Conservation (phyloP, 2,888 invertebrate genomes). For the Noctua janthina region DNA sequence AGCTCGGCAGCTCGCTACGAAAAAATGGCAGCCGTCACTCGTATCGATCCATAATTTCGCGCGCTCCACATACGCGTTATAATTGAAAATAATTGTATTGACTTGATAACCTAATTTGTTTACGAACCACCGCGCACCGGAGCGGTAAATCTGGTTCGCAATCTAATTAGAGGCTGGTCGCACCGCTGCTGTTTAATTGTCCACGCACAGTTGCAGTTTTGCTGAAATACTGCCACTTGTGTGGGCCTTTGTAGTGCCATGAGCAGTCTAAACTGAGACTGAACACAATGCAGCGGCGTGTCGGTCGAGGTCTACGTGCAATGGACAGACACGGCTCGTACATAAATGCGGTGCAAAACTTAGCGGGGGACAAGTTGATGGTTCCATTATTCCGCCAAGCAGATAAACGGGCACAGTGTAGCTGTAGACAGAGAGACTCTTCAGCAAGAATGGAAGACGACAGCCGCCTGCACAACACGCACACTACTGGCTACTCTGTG, state of each 20-base stretch:
- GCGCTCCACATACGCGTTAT: conserved; percentile 57
- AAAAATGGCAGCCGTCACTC: conserved; percentile 44
- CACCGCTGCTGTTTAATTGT: conserved; percentile 44
- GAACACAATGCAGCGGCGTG: conserved; percentile 39
- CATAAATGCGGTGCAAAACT: conserved; percentile 61
- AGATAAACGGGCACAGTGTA: conserved; percentile 56
- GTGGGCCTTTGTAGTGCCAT: neutral
- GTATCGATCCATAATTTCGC: conserved; percentile 60
- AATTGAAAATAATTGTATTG: conserved; percentile 67
- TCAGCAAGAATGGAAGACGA: conserved; percentile 65
- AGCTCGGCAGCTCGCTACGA: conserved; percentile 35
- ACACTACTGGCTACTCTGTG: conserved; percentile 26
- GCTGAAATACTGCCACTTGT: conserved; percentile 13
- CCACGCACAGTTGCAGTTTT: conserved; percentile 41
- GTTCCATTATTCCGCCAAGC: conserved; percentile 63
- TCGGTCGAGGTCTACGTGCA: conserved; percentile 41
- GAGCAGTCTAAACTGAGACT: conserved; percentile 17
- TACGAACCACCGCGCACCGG: conserved; percentile 49
- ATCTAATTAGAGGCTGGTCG: conserved; percentile 58
- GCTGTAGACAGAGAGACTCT: conserved; percentile 58
- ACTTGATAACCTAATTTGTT: conserved; percentile 66
- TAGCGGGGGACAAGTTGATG: conserved; percentile 64
- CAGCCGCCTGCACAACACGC: conserved; percentile 39
- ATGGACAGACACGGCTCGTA: conserved; percentile 39
- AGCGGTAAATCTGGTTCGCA: conserved; percentile 65